Evolutionary conservation across 1,140 invertebrate species (phyloP), one percentile per base, ranked within the genome.

Genomic region (Monomorium pharaonis): DNA sequence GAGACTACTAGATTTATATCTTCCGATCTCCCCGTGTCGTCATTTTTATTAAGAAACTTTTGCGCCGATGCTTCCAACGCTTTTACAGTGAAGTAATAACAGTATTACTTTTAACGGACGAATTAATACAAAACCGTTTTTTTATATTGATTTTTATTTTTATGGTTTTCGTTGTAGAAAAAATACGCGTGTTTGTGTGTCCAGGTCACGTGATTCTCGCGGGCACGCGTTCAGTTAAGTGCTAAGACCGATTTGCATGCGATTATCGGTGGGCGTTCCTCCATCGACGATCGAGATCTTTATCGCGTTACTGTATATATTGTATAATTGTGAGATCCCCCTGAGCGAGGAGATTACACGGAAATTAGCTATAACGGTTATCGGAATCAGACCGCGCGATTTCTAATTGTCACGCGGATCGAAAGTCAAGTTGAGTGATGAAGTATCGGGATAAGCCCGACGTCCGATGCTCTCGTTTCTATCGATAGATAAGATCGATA

Each of bases 201-300:
- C 49, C 24, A 18, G 7, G 21, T 85, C 58, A 76, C 30, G 24
- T 44, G 74, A 87, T 89, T 91, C 91, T 91, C 77, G 86, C 51
- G 70, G 87, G 81, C 85, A 85, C 89, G 75, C 37, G 85, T 90
- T 75, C 65, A 4, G 16, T 70, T n/a, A 78, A 72, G 24, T 60
- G 58, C 44, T 60, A 42, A 78, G 85, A 65, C 65, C 70, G 90
- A 90, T 92, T 92, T 91, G 92, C 91, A 91, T 91, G 84, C 72
- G 89, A 91, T 93, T 92, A 93, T 90, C 33, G 88, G 75, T 91
- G 86, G 92, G 92, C 92, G 91, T 92, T 88, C 81, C 86, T 49
- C 76, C 74, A 69, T 89, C 80, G 86, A 87, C 51, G 88, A 91
- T 90, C 86, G 80, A 84, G 91, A 92, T 93, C 84, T 91, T 86